These are phyloP conservation scores for Ctenomys sociabilis DNA, from an alignment of 2,113 vertebrate genomes.

Conservation along the genomic window DNA sequence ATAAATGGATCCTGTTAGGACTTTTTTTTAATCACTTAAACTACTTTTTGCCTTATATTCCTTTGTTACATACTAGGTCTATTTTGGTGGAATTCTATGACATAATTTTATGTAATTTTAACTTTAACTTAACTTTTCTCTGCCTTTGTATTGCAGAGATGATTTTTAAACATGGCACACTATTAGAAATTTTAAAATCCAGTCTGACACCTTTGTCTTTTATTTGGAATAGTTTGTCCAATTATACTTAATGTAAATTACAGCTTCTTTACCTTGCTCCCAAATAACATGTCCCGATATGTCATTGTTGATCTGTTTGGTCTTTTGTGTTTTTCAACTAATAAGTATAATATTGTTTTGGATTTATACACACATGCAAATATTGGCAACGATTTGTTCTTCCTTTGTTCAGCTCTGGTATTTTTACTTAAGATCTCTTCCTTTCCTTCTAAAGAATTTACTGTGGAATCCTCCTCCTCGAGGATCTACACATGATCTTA, in stretches of 20 bases:
- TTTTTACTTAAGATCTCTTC: neutral
- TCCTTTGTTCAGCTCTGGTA: neutral
- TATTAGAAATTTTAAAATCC: neutral
- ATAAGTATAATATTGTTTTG: neutral
- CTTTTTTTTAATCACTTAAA: neutral
- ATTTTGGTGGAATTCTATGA: neutral
- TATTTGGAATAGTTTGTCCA: neutral
- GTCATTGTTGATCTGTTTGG: neutral
- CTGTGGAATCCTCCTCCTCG: neutral
- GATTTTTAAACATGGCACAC: neutral
- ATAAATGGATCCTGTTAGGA: neutral
- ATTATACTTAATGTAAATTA: conserved; percentile 3
- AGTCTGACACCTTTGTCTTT: neutral
- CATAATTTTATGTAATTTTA: neutral
- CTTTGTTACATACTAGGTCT: neutral
- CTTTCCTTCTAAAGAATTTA: neutral
- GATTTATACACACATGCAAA: neutral
- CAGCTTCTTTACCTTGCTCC: neutral
- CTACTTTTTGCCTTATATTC: neutral
- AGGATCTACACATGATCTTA: neutral
- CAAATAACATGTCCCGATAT: neutral
- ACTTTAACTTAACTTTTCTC: neutral
- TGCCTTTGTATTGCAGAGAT: neutral
- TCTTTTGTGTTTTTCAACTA: neutral
- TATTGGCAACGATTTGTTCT: neutral